These are phyloP conservation scores for Drosophila cracens DNA, from an alignment of 2,888 invertebrate species.

Conservation along the genomic window DNA sequence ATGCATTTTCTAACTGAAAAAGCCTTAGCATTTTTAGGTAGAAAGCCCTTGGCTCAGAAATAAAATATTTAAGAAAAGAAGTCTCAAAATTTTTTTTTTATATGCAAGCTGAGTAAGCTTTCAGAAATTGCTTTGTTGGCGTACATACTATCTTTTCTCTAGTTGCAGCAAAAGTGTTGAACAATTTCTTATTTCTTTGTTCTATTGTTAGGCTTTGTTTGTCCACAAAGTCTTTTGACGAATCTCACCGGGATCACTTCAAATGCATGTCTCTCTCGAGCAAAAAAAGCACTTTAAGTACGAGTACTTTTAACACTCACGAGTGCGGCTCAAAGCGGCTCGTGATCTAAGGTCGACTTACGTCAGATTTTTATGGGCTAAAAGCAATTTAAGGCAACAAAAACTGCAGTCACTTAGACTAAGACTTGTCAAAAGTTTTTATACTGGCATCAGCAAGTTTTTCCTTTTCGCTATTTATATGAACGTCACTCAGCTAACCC, in stretches of 20 bases:
- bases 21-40: background rate
- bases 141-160: slow-evolving; percentile 1
- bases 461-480: slow-evolving; percentile 9
- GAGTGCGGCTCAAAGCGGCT: slow-evolving; percentile 53
- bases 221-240: slow-evolving; percentile 43
- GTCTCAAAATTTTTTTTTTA: background rate
- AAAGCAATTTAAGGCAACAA: slow-evolving; percentile 62
- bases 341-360: slow-evolving; percentile 63
- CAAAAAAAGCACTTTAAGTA: slow-evolving; percentile 65
- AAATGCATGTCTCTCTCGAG: slow-evolving; percentile 42
- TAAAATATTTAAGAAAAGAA: background rate
- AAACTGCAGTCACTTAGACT: slow-evolving; percentile 56
- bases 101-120: background rate
- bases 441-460: slow-evolving; percentile 13
- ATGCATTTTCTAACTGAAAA: slow-evolving; percentile 10
- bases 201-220: slow-evolving; percentile 53
- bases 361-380: slow-evolving; percentile 57
- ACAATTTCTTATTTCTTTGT: slow-evolving; percentile 33
- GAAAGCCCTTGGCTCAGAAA: background rate
- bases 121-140: slow-evolving; percentile 10
- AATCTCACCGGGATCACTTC: slow-evolving; percentile 45
- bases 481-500: background rate
- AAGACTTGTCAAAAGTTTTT: slow-evolving; percentile 30
- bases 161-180: slow-evolving; percentile 35
- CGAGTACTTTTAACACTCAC: slow-evolving; percentile 66